Percentiles rank a stretch among this genome's conserved stretches.
Evolutionary conservation across 1,140 invertebrate genomes (phyloP).

Genomic region (Tetragonula clypearis): DNA sequence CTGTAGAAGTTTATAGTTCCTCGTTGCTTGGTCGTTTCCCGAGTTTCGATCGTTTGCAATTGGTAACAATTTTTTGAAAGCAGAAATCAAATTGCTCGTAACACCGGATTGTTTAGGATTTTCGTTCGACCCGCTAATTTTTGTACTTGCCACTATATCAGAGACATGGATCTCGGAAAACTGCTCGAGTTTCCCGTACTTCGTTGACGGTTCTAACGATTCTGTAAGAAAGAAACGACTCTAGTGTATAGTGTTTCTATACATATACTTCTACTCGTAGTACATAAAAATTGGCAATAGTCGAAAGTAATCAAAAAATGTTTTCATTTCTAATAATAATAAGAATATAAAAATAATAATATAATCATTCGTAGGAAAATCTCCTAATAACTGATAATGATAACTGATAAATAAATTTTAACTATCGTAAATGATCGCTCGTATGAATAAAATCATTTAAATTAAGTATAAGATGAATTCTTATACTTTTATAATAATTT

Average conservation of each 20-base stretch:
- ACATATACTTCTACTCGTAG: neutral
- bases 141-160: conserved; percentile 19
- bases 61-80: conserved; percentile 16
- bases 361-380: too few relatives aligned
- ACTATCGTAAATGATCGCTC: neutral
- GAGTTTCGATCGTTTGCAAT: neutral
- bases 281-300: too few relatives aligned
- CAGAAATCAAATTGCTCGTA: neutral
- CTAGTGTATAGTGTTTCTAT: too few relatives aligned
- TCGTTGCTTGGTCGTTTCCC: neutral
- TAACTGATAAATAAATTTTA: neutral
- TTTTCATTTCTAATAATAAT: too few relatives aligned
- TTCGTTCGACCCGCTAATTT: neutral
- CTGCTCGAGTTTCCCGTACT: conserved; percentile 72
- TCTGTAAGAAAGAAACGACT: conserved; percentile 2
- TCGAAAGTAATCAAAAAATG: too few relatives aligned
- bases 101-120: neutral
- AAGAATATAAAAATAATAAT: too few relatives aligned
- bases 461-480: neutral
- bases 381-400: neutral
- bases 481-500: neutral
- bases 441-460: neutral
- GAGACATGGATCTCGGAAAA: conserved; percentile 75
- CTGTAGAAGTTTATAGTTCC: conserved; percentile 36
- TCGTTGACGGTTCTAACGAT: conserved; percentile 63